Conservation (phyloP, 2,113 vertebrate genomes). For the Suricata suricatta region DNA sequence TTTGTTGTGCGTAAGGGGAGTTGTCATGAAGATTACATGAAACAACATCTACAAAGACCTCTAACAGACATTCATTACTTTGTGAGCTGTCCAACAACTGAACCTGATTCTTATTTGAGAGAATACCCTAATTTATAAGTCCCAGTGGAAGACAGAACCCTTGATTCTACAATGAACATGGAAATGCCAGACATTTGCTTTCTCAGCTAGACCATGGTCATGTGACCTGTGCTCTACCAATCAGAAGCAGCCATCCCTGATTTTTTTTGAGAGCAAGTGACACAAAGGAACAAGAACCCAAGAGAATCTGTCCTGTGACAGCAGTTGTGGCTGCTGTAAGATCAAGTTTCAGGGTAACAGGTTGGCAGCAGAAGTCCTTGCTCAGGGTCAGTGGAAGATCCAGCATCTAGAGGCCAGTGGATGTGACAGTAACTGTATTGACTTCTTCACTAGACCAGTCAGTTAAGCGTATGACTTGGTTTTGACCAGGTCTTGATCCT, state of each 20-base stretch:
- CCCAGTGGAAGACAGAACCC: background rate
- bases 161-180: background rate
- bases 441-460: background rate
- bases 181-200: slow-evolving; percentile 22
- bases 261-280: background rate
- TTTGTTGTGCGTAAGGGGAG: background rate
- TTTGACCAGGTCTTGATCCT: background rate
- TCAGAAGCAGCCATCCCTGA: background rate
- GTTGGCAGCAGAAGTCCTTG: background rate
- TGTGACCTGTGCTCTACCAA: background rate
- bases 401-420: background rate
- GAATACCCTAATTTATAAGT: background rate
- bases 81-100: background rate
- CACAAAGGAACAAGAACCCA: background rate
- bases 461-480: background rate
- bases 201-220: background rate
- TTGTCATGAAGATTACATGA: background rate
- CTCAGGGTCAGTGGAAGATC: background rate
- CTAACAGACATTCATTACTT: background rate
- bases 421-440: background rate
- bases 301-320: background rate
- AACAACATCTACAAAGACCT: background rate
- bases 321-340: background rate
- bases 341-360: background rate
- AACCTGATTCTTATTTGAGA: background rate